Conservation (phyloP, 1,140 invertebrate species). For the Schlechtendalia chinensis region DNA sequence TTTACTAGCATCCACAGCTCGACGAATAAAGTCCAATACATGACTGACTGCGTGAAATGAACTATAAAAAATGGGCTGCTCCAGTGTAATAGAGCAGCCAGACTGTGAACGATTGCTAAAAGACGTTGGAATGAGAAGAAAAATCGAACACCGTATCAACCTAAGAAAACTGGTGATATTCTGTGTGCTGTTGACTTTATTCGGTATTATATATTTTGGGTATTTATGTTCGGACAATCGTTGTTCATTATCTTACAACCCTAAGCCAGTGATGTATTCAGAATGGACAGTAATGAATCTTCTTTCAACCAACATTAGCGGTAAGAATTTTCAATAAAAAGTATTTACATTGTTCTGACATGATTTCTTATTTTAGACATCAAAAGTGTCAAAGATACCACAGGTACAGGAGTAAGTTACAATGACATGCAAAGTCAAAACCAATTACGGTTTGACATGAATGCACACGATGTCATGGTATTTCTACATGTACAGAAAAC, state of each 20-base stretch:
- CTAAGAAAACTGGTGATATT: constrained; percentile 73
- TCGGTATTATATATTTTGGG: constrained; percentile 80
- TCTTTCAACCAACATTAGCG: constrained; percentile 51
- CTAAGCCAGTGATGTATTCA: constrained; percentile 56
- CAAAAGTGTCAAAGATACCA: constrained; percentile 23
- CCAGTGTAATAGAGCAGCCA: background rate
- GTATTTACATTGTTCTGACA: constrained; percentile 12
- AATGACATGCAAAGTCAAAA: constrained; percentile 82
- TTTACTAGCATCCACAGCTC: too few relatives aligned
- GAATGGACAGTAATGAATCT: constrained; percentile 56
- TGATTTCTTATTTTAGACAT: constrained; percentile 8
- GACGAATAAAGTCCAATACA: background rate
- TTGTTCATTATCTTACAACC: constrained; percentile 66
- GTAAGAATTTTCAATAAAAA: constrained; percentile 54
- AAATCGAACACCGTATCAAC: constrained; percentile 66
- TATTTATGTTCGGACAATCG: constrained; percentile 86
- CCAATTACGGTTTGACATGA: constrained; percentile 78
- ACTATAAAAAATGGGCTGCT: background rate
- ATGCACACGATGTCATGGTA: constrained; percentile 93
- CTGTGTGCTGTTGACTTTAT: constrained; percentile 73
- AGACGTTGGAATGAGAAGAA: constrained; percentile 24
- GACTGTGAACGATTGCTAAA: background rate
- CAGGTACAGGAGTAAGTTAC: constrained; percentile 62
- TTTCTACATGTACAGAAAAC: constrained; percentile 98
- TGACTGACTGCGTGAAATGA: constrained; percentile 2